Conservation (phyloP, 23 tunicate species). For the Corella eumyota region DNA sequence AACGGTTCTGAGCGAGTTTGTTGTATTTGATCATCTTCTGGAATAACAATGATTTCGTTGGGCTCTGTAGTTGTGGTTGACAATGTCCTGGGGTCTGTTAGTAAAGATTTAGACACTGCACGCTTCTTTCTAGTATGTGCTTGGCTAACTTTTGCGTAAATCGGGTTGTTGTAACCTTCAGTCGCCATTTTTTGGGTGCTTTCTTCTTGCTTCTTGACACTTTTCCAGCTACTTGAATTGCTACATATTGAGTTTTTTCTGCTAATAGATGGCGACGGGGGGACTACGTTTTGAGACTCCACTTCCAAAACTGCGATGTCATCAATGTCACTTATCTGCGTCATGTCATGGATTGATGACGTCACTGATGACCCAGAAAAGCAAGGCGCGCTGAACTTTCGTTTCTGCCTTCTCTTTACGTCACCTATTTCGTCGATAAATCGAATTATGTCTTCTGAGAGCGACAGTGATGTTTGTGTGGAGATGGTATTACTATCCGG, state of each 20-base stretch:
- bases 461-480: neutral
- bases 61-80: too few relatives aligned
- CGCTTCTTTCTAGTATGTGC: neutral
- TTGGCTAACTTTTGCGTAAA: too few relatives aligned
- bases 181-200: too few relatives aligned
- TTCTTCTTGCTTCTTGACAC: too few relatives aligned
- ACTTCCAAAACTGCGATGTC: constrained; percentile 5
- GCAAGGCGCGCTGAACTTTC: neutral
- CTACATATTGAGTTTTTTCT: too few relatives aligned
- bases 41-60: too few relatives aligned
- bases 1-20: neutral
- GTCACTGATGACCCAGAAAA: neutral
- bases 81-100: neutral
- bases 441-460: constrained; percentile 7
- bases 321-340: neutral
- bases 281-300: neutral
- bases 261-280: neutral
- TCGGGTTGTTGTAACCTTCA: too few relatives aligned
- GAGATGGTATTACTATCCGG: neutral
- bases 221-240: too few relatives aligned
- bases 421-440: constrained; percentile 21
- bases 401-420: neutral
- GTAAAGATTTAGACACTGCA: neutral
- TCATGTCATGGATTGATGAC: neutral
- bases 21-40: too few relatives aligned